Evolutionary conservation across 1,140 invertebrate genomes (phyloP), one percentile per base, ranked within the genome.

Genomic region (Meloidogyne floridensis): DNA sequence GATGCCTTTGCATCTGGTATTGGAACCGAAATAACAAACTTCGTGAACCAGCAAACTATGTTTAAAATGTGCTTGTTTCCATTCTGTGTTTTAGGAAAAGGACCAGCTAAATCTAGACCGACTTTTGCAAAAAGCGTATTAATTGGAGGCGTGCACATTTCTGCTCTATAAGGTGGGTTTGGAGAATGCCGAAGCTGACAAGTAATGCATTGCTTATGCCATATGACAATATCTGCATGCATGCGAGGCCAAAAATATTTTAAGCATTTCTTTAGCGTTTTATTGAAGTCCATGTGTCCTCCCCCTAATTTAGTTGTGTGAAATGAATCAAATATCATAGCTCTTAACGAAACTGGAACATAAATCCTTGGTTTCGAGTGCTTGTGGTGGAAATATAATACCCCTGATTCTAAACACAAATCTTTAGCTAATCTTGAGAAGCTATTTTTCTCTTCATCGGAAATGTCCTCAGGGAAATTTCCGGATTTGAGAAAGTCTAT

Each of bases 231-330:
- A 73, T 83, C 74, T 8, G 43, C 6, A 0, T 47, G 42, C 82
- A 83, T 82, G 13, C n/a, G 15, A 51, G 81, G 75, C 82, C 82
- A 83, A 32, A 54, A 82, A 43, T 83, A 83, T 54, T 72, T 77
- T 11, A 47, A n/a, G 6, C 32, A 43, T 54, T 82, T 83, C n/a
- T 72, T 75, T 2, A 82, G 43, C 6, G 74, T 79, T 77, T 83
- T 83, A 2, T 18, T 10, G 7, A 59, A 47, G 6, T 81, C 70
- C 51, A 81, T 69, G 11, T 81, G 80, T 15, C 80, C 80, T 2
- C 80, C 80, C 0, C 80, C 74, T 3, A 81, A 11, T 13, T 10
- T 7, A 13, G n/a, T 81, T 2, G 76, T 71, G 32, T 81, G 80
- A 47, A 81, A 81, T 0, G 53, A 81, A n/a, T 81, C 76, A 65